Evolutionary conservation across 2,888 invertebrate species (phyloP).

Genomic region (Sminthurinus aureus): DNA sequence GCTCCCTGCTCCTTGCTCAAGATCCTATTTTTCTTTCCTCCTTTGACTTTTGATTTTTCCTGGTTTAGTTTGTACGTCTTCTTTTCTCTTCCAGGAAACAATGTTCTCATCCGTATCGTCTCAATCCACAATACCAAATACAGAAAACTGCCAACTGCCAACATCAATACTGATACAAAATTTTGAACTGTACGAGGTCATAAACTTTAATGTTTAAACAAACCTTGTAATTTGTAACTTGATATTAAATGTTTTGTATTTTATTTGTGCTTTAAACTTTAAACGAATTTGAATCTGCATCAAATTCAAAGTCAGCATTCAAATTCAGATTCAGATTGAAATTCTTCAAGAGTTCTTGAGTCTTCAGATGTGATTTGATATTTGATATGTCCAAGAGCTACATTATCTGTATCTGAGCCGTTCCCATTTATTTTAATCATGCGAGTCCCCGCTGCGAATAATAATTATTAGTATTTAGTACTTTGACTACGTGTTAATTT

Average conservation of each 20-base stretch:
- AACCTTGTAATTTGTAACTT: too few relatives aligned
- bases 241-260: too few relatives aligned
- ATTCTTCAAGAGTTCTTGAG: not conserved
- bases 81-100: too few relatives aligned
- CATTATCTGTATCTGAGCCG: not conserved
- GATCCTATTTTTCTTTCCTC: too few relatives aligned
- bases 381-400: not conserved
- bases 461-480: conserved; percentile 13
- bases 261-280: too few relatives aligned
- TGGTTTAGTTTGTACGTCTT: not conserved
- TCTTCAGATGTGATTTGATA: not conserved
- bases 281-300: not conserved
- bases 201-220: too few relatives aligned
- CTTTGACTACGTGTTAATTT: not conserved
- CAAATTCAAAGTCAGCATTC: not conserved
- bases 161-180: too few relatives aligned
- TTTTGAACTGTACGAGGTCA: too few relatives aligned
- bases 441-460: conserved; percentile 12
- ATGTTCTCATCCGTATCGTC: too few relatives aligned
- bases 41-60: not conserved
- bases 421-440: not conserved
- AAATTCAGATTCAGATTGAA: not conserved
- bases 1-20: too few relatives aligned
- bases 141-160: too few relatives aligned
- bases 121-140: too few relatives aligned